A percentile compares a stretch with the other conserved stretches of the same genome.
phyloP scores from a whole-genome alignment of 2,797 vertebrate genomes.

The Clarias pachynema region DNA sequence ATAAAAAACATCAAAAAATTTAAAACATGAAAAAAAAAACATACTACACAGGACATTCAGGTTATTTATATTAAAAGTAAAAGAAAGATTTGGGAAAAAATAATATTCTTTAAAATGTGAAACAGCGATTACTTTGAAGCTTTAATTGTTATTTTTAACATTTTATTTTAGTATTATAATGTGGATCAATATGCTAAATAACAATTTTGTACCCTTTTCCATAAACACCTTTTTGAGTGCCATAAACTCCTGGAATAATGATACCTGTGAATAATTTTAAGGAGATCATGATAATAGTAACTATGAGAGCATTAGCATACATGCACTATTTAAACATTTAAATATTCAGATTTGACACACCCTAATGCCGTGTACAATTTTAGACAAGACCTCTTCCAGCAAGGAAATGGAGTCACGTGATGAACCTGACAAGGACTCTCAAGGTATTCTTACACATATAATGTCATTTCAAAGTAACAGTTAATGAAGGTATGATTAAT shows the following conservation, averaged over 20 bases:
- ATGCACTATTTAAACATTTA: background rate
- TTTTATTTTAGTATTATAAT: background rate
- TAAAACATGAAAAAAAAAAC: background rate
- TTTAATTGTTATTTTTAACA: background rate
- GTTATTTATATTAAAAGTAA: background rate
- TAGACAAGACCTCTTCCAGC: conserved; percentile 37
- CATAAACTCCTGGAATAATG: background rate
- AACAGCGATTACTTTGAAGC: background rate
- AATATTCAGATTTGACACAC: background rate
- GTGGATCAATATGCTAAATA: background rate
- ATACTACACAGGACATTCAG: no score
- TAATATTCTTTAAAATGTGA: background rate
- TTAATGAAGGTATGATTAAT: background rate
- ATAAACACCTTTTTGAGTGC: background rate
- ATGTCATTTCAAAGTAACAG: background rate
- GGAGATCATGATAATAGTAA: background rate
- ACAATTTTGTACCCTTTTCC: background rate
- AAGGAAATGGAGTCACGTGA: conserved; percentile 22
- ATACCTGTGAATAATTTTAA: background rate
- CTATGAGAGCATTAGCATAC: background rate
- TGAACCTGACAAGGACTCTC: conserved; percentile 32
- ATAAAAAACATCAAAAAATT: background rate
- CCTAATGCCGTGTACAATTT: background rate
- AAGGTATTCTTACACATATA: conserved; percentile 34
- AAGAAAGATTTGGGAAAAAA: background rate